Evolutionary conservation across 2,888 invertebrate species (phyloP).

Genomic region (Cryptocephalus moraei): DNA sequence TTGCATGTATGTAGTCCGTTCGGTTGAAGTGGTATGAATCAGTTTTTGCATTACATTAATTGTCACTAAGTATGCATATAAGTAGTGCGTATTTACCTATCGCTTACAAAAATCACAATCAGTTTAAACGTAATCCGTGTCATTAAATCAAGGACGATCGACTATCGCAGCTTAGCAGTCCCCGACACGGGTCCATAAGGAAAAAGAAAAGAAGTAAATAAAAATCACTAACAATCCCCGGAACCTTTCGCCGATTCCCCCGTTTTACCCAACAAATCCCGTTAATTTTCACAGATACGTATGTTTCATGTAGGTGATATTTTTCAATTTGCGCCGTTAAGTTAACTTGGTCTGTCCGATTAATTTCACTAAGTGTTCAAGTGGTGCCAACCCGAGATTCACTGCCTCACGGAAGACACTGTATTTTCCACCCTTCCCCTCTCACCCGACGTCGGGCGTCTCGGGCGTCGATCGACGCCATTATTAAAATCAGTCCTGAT

Average conservation of each 20-base stretch:
- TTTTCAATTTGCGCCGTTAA: conserved; percentile 31
- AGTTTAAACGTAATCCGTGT: neutral
- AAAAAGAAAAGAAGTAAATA: conserved; percentile 5
- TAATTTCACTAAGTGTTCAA: conserved; percentile 37
- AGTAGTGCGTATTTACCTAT: conserved; percentile 3
- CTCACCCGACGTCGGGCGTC: conserved; percentile 10
- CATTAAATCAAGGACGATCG: conserved; percentile 1
- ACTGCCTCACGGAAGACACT: conserved; percentile 25
- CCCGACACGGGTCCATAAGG: conserved; percentile 1
- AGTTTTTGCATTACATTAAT: no score
- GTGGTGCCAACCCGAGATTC: conserved; percentile 32
- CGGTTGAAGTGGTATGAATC: no score
- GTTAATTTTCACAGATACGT: conserved; percentile 22
- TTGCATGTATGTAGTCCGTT: no score
- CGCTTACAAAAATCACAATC: conserved; percentile 1
- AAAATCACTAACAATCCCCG: conserved; percentile 13
- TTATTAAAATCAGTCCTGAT: conserved; percentile 42
- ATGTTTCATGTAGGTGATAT: conserved; percentile 30
- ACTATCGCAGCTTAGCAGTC: neutral
- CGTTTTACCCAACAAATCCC: conserved; percentile 10
- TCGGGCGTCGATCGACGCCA: conserved; percentile 32
- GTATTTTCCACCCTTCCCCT: conserved; percentile 14
- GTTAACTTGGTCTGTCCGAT: conserved; percentile 32
- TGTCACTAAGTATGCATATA: no score
- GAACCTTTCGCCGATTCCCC: conserved; percentile 10